A percentile compares a stretch with the other conserved stretches of the same genome.
Conservation (phyloP, 1,140 invertebrate species). For the Heliothis subflexa region DNA sequence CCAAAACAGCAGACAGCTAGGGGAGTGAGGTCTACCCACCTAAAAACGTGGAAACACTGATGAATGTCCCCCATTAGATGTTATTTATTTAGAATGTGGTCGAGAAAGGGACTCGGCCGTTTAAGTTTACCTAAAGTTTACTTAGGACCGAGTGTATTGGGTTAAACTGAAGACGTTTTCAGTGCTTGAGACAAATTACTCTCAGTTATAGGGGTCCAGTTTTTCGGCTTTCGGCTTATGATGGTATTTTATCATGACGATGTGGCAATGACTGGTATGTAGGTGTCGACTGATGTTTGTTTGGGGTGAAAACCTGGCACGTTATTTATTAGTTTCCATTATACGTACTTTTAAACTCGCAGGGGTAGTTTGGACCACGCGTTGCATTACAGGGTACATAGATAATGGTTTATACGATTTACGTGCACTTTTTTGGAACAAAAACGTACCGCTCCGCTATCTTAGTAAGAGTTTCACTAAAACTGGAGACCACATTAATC, state of each 20-base stretch:
- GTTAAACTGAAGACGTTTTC: conserved; percentile 81
- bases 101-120: conserved; percentile 77
- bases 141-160: conserved; percentile 83
- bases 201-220: conserved; percentile 80
- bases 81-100: conserved; percentile 87
- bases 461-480: conserved; percentile 64
- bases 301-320: conserved; percentile 45
- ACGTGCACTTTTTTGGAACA: conserved; percentile 37
- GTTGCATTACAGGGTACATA: conserved; percentile 25
- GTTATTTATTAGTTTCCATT: conserved; percentile 45
- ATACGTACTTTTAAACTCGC: conserved; percentile 36
- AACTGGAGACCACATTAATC: conserved; percentile 74
- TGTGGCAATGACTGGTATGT: conserved; percentile 57
- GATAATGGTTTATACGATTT: conserved; percentile 42
- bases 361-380: conserved; percentile 29
- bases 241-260: conserved; percentile 72
- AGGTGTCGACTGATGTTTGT: conserved; percentile 47
- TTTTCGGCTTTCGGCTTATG: conserved; percentile 78
- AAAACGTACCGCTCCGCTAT: conserved; percentile 57
- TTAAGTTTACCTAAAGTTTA: conserved; percentile 84
- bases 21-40: conserved; percentile 72
- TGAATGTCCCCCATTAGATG: conserved; percentile 87
- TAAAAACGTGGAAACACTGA: conserved; percentile 85
- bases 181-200: conserved; percentile 75
- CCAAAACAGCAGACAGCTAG: conserved; percentile 75